Percentiles rank a stretch among this genome's conserved stretches.
phyloP scores from a whole-genome alignment of 2,888 invertebrate genomes.

The Dioctria rufipes region DNA sequence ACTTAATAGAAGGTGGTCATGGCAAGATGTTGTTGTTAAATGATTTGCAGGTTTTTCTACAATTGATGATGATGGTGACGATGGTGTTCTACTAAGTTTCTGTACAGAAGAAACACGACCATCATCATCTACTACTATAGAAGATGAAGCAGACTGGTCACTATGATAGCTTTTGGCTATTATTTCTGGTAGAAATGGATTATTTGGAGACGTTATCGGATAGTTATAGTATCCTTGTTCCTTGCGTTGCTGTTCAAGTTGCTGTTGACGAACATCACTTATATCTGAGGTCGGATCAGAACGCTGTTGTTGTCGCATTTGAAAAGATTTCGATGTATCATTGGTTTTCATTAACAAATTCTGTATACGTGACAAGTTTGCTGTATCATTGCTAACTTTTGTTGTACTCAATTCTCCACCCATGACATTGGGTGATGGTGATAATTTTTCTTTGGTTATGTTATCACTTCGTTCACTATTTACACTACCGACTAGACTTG shows the following conservation, averaged over 20 bases:
- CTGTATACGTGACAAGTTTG: constrained; percentile 65
- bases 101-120: background rate
- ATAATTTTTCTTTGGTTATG: constrained; percentile 6
- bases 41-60: constrained; percentile 1
- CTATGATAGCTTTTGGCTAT: constrained; percentile 68
- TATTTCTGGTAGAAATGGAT: constrained; percentile 70
- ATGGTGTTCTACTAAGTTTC: background rate
- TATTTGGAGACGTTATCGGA: constrained; percentile 69
- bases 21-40: constrained; percentile 10
- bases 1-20: background rate
- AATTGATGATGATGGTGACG: constrained; percentile 24
- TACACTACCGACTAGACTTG: constrained; percentile 13
- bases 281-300: constrained; percentile 33
- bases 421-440: constrained; percentile 19
- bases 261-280: background rate
- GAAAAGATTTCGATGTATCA: constrained; percentile 51
- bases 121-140: background rate
- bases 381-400: constrained; percentile 39
- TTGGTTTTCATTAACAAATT: constrained; percentile 68
- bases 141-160: constrained; percentile 54
- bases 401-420: constrained; percentile 51
- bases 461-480: constrained; percentile 34
- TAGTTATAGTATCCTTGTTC: constrained; percentile 64
- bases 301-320: constrained; percentile 28
- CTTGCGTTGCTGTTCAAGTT: background rate